Evolutionary conservation across 2,888 invertebrate species (phyloP).

Genomic region (Drosophila atroscutellata): DNA sequence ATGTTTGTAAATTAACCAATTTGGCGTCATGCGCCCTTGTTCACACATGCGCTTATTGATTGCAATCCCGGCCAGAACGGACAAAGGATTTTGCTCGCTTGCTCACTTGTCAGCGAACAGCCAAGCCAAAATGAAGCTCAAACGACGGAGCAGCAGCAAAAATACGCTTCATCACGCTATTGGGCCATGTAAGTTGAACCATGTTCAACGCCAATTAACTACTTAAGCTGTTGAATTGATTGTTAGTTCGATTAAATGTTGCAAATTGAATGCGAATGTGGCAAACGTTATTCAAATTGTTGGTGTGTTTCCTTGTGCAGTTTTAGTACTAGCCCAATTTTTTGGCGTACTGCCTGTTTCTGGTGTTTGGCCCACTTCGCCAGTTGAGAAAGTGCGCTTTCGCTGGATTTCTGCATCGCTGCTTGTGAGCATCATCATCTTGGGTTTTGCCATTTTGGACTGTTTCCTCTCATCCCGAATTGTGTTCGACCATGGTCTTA

Average conservation of each 20-base stretch:
- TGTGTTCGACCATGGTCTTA: conserved; percentile 75
- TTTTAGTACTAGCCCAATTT: conserved; percentile 86
- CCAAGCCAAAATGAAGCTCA: conserved; percentile 54
- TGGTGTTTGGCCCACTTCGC: conserved; percentile 84
- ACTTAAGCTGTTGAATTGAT: conserved; percentile 6
- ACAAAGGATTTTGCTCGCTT: neutral
- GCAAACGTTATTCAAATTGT: neutral
- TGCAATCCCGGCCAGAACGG: conserved; percentile 18
- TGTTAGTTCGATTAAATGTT: neutral
- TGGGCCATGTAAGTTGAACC: conserved; percentile 83
- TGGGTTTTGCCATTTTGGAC: conserved; percentile 67
- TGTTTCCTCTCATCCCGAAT: conserved; percentile 65
- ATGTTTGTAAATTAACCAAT: too few species aligned
- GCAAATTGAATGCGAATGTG: neutral
- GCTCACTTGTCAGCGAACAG: conserved; percentile 30
- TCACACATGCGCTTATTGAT: conserved; percentile 21
- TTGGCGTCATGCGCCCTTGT: conserved; percentile 33
- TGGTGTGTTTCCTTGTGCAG: conserved; percentile 49
- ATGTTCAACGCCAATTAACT: neutral
- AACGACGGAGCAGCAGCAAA: conserved; percentile 24
- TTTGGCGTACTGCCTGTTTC: conserved; percentile 86
- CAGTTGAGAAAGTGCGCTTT: conserved; percentile 77
- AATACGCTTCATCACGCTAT: conserved; percentile 86
- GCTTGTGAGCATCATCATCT: conserved; percentile 58
- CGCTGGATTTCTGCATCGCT: conserved; percentile 75